Evolutionary conservation across 2,113 vertebrate species (phyloP).

Genomic region (Anarrhichthys ocellatus): DNA sequence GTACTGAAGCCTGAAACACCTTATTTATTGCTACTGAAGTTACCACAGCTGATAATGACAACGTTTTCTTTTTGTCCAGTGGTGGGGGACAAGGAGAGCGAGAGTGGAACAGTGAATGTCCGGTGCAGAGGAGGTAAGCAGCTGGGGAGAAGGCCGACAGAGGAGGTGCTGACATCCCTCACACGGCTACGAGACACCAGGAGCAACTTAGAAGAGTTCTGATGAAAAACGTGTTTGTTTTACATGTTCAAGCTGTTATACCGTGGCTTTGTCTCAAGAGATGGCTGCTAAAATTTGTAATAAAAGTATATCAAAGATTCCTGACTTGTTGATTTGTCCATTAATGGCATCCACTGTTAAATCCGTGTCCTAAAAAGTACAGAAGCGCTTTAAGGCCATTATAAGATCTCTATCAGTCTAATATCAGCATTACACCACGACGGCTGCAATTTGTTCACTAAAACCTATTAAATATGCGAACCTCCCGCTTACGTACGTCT

Average conservation of each 20-base stretch:
- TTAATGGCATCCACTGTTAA: slow-evolving; percentile 29
- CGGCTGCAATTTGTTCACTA: slow-evolving; percentile 39
- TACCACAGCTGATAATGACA: slow-evolving; percentile 3
- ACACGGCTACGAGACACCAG: slow-evolving; percentile 79
- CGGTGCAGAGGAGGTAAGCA: slow-evolving; percentile 83
- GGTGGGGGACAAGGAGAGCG: slow-evolving; percentile 87
- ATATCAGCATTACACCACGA: slow-evolving; percentile 31
- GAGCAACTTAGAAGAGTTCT: slow-evolving; percentile 85
- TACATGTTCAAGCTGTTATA: slow-evolving; percentile 28
- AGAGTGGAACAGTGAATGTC: slow-evolving; percentile 83
- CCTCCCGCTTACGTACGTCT: slow-evolving; percentile 38
- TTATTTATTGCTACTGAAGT: background rate
- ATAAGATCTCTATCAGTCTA: slow-evolving; percentile 33
- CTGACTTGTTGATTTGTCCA: slow-evolving; percentile 11
- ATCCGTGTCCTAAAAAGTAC: slow-evolving; percentile 9
- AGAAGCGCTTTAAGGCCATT: slow-evolving; percentile 39
- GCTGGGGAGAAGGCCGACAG: slow-evolving; percentile 79
- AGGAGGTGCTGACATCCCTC: slow-evolving; percentile 82
- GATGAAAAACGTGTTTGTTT: slow-evolving; percentile 46
- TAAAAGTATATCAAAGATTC: slow-evolving; percentile 43
- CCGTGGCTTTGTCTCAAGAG: slow-evolving; percentile 5
- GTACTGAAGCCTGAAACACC: background rate
- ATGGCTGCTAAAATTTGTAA: slow-evolving; percentile 46
- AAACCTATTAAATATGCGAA: slow-evolving; percentile 38
- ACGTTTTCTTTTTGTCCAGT: slow-evolving; percentile 71